Evolutionary conservation across 1,140 invertebrate species (phyloP), one percentile per base, ranked within the genome.

Genomic region (Lucilia sericata): DNA sequence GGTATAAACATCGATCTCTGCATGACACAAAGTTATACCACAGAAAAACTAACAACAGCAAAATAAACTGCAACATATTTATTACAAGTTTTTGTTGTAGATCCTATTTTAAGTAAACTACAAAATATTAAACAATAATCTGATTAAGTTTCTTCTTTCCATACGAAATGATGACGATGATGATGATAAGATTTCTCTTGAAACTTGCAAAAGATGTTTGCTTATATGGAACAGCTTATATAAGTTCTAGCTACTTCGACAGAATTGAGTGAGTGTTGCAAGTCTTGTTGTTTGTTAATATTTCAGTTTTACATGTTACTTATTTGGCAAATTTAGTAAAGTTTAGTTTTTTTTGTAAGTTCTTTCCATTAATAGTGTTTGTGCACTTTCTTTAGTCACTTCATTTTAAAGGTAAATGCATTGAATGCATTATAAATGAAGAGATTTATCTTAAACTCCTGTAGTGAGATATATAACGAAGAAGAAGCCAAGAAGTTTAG

Each of bases 341-440:
- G 25, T 42, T 42, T 3, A 7, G 7, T 42, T 55, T 55, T 55
- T 17, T 55, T 55, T 12, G 51, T 12, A 55, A 42, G 7, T 55
- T 55, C 51, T 55, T 5, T 55, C 12, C 51, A 55, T 55, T 17
- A 55, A 12, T 13, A 5, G 51, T n/a, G 12, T 49, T 49, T 55
- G 17, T 51, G 10, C 49, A 17, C 12, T 17, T 51, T 51, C 10
- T 7, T 51, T 12, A 51, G 49, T 12, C n/a, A 21, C 5, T 70
- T 70, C 19, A 5, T 70, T 5, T 70, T 70, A 70, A 70, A 70
- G 21, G 65, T 70, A 70, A 60, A 70, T 25, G 19, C 65, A 70
- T 70, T 25, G 65, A 70, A 70, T 70, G 65, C 65, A 70, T 70
- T 70, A 70, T 70, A 70, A 70, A 70, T 21, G 65, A 70, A 21